Base-by-base conservation (phyloP, 2,888 invertebrate genomes). In the Ormyrus pomaceus region DNA sequence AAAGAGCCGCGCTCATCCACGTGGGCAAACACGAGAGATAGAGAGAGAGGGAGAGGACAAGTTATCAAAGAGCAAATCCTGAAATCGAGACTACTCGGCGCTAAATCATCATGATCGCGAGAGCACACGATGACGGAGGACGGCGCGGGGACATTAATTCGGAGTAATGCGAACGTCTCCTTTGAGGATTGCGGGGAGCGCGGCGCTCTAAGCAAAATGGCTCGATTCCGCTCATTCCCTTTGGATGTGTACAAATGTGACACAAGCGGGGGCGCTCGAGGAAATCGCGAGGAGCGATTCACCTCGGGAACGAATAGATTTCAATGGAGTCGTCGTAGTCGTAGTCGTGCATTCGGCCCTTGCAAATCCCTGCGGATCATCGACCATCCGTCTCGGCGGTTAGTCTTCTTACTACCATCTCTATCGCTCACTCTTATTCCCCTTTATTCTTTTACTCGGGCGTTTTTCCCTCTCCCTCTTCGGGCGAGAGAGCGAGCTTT, bases 131-230 rank as follows among this genome's bases (percentile, higher is more conserved):
- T 19, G 19, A 19, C 19, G 19, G 19, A 19, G 19, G 19, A 19
- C 19, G 19, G 48, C 71, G 81, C 81, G 58, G 85, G 87, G 86
- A 86, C 86, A 87, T 88, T 88, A 86, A 88, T 88, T 88, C 84
- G 66, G 72, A 85, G 86, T 86, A 86, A 84, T 84, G 70, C 77
- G 83, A 87, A 87, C 87, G 86, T 89, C 84, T 87, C 71, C 61
- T 79, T 79, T 86, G 86, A 85, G 83, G 86, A 83, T 85, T 86
- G 19, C 85, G n/a, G 9, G 8, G 4, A 45, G 62, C 10, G n/a
- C 5, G 10, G 53, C 7, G 69, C 56, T 56, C 13, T 19, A 19
- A 34, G n/a, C 58, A 48, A 45, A 48, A 46, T 48, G 48, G 69
- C 69, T 75, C 56, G 66, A 75, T 74, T 11, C 19, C 19, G 19